Evolutionary conservation across 23 tunicate species (phyloP).

Genomic region (Botrylloides violaceus): DNA sequence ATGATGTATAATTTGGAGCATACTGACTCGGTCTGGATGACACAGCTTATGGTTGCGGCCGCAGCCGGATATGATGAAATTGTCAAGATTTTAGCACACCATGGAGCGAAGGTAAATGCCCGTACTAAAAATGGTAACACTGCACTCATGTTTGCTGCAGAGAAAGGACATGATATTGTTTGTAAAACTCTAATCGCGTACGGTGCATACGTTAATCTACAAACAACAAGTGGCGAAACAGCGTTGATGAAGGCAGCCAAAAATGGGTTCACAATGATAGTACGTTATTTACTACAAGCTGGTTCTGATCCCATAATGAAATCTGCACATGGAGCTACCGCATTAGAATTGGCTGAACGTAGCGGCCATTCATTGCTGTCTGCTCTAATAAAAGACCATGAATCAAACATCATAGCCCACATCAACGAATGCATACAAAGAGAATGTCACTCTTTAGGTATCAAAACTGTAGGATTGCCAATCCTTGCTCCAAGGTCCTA

Average conservation of each 20-base stretch:
- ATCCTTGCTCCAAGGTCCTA: constrained; percentile 35
- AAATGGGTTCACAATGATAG: neutral
- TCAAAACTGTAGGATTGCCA: constrained; percentile 39
- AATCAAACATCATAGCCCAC: neutral
- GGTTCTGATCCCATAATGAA: constrained; percentile 57
- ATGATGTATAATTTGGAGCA: constrained; percentile 75
- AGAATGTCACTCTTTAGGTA: constrained; percentile 29
- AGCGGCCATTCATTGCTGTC: neutral
- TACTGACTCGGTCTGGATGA: constrained; percentile 52
- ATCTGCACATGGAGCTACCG: constrained; percentile 15
- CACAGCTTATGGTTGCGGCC: constrained; percentile 49
- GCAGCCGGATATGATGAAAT: constrained; percentile 78
- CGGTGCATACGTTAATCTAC: constrained; percentile 69
- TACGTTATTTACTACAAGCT: constrained; percentile 49
- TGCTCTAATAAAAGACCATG: constrained; percentile 1
- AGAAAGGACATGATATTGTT: constrained; percentile 54
- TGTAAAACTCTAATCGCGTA: constrained; percentile 37
- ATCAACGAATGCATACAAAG: constrained; percentile 31
- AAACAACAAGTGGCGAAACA: constrained; percentile 52
- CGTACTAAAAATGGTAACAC: constrained; percentile 49
- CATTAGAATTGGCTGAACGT: constrained; percentile 19
- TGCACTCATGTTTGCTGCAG: constrained; percentile 78
- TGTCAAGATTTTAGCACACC: constrained; percentile 55
- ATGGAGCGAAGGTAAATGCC: constrained; percentile 69
- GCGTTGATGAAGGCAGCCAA: constrained; percentile 56